Base-by-base conservation (phyloP, 2,113 vertebrate species). In the Brachyhypopomus gauderio region DNA sequence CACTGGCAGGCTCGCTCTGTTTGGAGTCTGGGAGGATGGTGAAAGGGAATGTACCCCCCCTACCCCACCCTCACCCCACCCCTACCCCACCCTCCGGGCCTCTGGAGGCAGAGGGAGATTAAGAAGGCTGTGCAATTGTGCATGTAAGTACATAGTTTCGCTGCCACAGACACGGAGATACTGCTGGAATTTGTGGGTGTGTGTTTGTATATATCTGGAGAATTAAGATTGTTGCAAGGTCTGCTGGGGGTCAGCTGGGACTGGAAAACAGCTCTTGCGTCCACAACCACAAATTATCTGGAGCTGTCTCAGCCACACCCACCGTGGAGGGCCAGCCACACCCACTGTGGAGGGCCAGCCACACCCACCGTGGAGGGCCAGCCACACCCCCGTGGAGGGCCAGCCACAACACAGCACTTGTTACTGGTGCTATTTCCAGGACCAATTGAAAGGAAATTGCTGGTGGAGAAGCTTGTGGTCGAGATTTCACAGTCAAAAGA, bases 401-500 rank as follows among this genome's bases (percentile, higher is more conserved):
- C 45, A 78, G 71, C 78, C 78, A 78, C 81, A 81, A 72, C 56
- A 79, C 56, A 25, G 70, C 11, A 38, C 70, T 59, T 83, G 67
- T 70, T 74, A 73, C 75, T 74, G 36, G 20, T 78, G 75, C 72
- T 81, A 64, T 83, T 81, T 81, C 64, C 63, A 86, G 63, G 19
- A 17, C 9, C 58, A 64, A 74, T 63, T 67, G 23, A 63, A 85
- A 70, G 62, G 70, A 85, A 85, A 78, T 81, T 81, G 55, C 67
- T 58, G 77, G 83, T 76, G 73, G 67, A 36, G n/a, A 60, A 11
- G 45, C 72, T 77, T 72, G 77, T 72, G 17, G 19, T 20, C 60
- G 30, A 22, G 9, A 25, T 63, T 84, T 84, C 17, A 52, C 59
- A 70, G 38, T 72, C 27, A 59, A 77, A 30, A 30, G 30, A 30